A percentile compares a stretch with the other conserved stretches of the same genome.
These are phyloP conservation scores for Cremastobaeus sp. DNA, from an alignment of 2,888 invertebrate species.

Conservation along the genomic window DNA sequence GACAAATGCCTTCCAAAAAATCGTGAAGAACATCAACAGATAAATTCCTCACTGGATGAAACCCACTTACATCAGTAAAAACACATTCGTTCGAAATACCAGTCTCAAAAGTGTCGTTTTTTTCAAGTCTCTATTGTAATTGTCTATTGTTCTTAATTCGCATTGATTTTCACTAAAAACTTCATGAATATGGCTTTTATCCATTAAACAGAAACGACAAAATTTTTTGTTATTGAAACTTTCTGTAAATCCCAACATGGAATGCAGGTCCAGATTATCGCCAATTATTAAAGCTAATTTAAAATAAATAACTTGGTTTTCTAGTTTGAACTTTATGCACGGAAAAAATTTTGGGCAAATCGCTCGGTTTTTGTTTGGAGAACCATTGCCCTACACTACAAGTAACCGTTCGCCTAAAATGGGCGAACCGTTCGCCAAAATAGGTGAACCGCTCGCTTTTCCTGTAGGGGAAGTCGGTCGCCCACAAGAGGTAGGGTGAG, in stretches of 20 bases:
- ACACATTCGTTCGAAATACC: neutral
- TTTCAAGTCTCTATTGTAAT: neutral
- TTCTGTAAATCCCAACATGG: neutral
- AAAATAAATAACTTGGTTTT: too few species aligned
- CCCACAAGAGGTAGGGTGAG: too few species aligned
- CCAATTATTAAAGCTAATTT: neutral
- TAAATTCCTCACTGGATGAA: neutral
- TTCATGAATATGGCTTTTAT: neutral
- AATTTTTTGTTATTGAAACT: neutral
- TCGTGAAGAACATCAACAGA: constrained; percentile 1
- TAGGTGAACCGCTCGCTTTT: too few species aligned
- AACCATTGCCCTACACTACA: too few species aligned
- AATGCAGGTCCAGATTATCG: neutral
- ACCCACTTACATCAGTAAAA: neutral
- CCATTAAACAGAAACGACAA: neutral
- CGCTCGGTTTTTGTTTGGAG: too few species aligned
- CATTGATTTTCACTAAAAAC: neutral
- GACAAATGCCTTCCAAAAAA: constrained; percentile 10
- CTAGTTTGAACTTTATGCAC: too few species aligned
- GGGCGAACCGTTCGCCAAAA: too few species aligned
- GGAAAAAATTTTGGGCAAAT: too few species aligned
- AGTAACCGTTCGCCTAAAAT: too few species aligned
- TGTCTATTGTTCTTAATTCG: neutral
- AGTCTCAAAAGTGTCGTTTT: neutral
- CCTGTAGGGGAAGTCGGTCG: too few species aligned